Evolutionary conservation across 2,888 invertebrate species (phyloP), one percentile per base, ranked within the genome.

Genomic region (Polyploca ridens): DNA sequence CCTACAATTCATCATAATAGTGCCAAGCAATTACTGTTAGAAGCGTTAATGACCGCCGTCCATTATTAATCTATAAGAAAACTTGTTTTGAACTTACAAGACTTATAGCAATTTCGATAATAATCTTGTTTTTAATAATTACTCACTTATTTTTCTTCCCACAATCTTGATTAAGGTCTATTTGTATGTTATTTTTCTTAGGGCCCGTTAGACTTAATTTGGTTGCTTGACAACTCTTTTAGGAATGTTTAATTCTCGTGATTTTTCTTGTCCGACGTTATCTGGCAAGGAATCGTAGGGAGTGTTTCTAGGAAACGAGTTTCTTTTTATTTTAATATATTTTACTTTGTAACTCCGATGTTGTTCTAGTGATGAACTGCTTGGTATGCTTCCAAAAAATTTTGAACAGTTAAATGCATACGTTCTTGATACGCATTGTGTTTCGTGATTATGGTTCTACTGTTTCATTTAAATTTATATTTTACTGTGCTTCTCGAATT

Each of bases 71-170:
- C 89, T 88, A 84, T 84, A 81, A 76, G 81, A 81, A 41, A 91
- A 92, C 91, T 87, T 88, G 92, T 93, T 93, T 90, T 87, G 85
- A 85, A 81, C 80, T 78, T 81, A 84, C 88, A 87, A 89, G 90
- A 90, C 90, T 89, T 90, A 89, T 85, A 89, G 87, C 84, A 83
- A 90, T 91, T 91, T 86, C 81, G 93, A 94, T 93, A 92, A 89
- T 90, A 90, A 93, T 93, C 93, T 93, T 90, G 90, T 92, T 90
- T 86, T 88, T 90, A 88, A 92, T 93, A 93, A 92, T 94, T 90
- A 93, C 91, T 85, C 82, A 86, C 82, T 89, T 89, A 90, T 92
- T 90, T 86, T 83, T 89, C 88, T 89, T 90, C 86, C 82, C 86
- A 89, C 89, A 89, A 93, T 91, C 92, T 91, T 90, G 91, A 93